These are phyloP conservation scores for Labeo catla DNA, from an alignment of 2,113 vertebrate species.

Conservation along the genomic window DNA sequence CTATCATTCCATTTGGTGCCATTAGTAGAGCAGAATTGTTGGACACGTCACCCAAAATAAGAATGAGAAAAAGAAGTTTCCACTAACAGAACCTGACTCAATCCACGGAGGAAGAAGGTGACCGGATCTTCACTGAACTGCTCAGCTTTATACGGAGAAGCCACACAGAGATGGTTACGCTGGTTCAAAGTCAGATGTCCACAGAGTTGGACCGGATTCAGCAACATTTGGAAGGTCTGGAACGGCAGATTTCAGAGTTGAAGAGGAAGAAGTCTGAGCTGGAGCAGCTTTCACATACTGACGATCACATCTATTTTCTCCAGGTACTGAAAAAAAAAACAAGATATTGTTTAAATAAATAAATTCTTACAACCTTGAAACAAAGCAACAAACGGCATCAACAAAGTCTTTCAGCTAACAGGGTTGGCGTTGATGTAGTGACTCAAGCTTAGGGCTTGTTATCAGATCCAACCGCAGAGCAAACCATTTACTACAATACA, in stretches of 20 bases:
- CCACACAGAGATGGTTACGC: not conserved
- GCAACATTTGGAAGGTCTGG: not conserved
- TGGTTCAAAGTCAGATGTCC: conserved; percentile 23
- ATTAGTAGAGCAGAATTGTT: too few relatives aligned
- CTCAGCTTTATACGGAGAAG: not conserved
- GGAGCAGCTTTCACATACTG: not conserved
- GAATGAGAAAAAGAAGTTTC: not conserved
- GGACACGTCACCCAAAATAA: too few relatives aligned
- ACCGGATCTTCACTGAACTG: conserved; percentile 25
- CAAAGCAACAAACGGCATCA: not conserved
- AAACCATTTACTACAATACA: not conserved
- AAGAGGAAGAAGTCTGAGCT: not conserved
- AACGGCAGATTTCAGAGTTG: not conserved
- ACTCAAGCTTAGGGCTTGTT: not conserved
- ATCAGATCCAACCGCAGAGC: not conserved
- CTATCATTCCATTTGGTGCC: too few relatives aligned
- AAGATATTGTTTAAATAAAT: not conserved
- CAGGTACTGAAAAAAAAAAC: not conserved
- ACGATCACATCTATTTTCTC: conserved; percentile 26
- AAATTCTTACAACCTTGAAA: not conserved
- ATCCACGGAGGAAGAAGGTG: conserved; percentile 30
- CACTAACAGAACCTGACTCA: conserved; percentile 25
- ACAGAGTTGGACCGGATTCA: conserved; percentile 11
- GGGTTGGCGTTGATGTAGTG: not conserved
- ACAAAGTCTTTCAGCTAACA: not conserved